Base-by-base conservation (phyloP, 1,140 invertebrate species). In the Choristoneura fumiferana region DNA sequence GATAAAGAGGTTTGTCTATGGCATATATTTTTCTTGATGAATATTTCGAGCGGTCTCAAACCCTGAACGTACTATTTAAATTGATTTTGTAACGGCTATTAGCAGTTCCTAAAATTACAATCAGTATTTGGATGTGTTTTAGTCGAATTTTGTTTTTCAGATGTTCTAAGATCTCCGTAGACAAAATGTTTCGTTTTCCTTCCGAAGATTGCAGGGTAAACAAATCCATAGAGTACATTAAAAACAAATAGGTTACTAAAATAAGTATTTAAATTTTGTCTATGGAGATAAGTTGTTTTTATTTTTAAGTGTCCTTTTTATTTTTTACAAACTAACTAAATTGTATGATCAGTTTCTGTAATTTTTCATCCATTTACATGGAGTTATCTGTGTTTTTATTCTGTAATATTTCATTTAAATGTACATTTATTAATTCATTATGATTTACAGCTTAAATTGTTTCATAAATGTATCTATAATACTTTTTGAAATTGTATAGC, bases 1-100 rank as follows among this genome's bases (percentile, higher is more conserved):
- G 84, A 87, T 87, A 83, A 76, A 84, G 82, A 83, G 82, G 65
- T 74, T 87, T 81, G 82, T 84, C 81, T 87, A 85, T 87, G 81
- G 81, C 61, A 36, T 38, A 13, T n/a, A n/a, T 57, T 14, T 59
- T 62, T 57, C 43, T 43, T 61, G 38, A 63, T 66, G 57, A 8
- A 56, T 56, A 33, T 61, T 58, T 65, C 37, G 62, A 45, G 38
- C 62, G 60, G 59, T 67, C 57, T 67, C 63, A 54, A 58, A 59
- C 45, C 22, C 14, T 38, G 36, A 54, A 55, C 22, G 40, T 49
- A 56, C 40, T 62, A 71, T 63, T 58, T 62, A 18, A 61, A 45
- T 63, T 58, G 61, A 72, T 76, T 60, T 70, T 69, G 55, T 62
- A 72, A 79, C 68, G 69, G 72, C 71, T 76, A 72, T 59, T 66